A percentile compares a stretch with the other conserved stretches of the same genome.
phyloP scores from a whole-genome alignment of 2,888 invertebrate genomes.

The Biston betularia region DNA sequence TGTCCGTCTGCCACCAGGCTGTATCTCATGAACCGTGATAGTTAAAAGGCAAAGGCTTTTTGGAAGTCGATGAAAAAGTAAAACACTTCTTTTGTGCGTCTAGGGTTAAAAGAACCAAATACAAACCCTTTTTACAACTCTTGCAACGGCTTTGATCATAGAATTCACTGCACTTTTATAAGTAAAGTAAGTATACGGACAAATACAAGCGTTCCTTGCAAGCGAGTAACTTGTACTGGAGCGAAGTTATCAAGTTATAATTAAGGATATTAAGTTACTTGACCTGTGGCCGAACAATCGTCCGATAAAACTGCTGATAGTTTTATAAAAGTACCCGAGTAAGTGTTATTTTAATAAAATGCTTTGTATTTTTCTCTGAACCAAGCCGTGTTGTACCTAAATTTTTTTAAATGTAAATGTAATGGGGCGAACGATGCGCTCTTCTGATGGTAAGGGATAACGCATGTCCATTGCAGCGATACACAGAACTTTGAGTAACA shows the following conservation, averaged over 20 bases:
- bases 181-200: background rate
- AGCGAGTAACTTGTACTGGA: background rate
- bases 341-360: background rate
- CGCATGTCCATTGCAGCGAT: no score
- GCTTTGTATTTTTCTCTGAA: no score
- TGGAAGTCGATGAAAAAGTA: no score
- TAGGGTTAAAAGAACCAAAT: background rate
- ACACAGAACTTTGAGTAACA: no score
- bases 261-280: background rate
- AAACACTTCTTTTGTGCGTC: no score
- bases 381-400: no score
- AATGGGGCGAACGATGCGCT: no score
- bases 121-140: conserved; percentile 10
- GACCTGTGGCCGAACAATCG: background rate
- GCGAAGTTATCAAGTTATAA: background rate
- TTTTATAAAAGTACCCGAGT: background rate
- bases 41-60: no score
- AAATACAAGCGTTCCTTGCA: background rate
- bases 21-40: no score
- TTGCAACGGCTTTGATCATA: conserved; percentile 9
- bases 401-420: no score
- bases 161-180: conserved; percentile 7
- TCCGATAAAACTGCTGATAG: background rate
- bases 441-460: no score
- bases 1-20: no score